phyloP scores from a whole-genome alignment of 1,140 invertebrate genomes.

The Protaetia brevitarsis region DNA sequence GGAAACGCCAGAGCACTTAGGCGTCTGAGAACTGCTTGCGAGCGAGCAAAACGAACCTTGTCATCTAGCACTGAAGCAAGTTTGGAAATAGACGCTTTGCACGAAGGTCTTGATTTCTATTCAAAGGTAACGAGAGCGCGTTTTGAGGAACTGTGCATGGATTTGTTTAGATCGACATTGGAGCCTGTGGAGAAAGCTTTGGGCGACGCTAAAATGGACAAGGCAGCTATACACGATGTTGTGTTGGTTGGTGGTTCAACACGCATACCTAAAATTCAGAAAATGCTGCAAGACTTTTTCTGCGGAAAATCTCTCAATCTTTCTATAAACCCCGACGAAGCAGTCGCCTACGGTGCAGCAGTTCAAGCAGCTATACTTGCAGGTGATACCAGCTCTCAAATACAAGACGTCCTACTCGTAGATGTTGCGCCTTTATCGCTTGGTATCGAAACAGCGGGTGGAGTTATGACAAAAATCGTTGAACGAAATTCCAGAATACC shows the following conservation, averaged over 20 bases:
- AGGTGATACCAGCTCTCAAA: slow-evolving; percentile 64
- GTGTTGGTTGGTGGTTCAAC: slow-evolving; percentile 63
- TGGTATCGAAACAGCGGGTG: slow-evolving; percentile 68
- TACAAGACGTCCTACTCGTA: slow-evolving; percentile 73
- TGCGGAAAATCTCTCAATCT: slow-evolving; percentile 64
- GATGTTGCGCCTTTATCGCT: slow-evolving; percentile 71
- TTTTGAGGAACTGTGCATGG: slow-evolving; percentile 84
- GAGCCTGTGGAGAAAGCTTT: slow-evolving; percentile 71
- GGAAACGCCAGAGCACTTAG: slow-evolving; percentile 73
- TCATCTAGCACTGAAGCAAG: slow-evolving; percentile 67
- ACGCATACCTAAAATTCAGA: slow-evolving; percentile 65
- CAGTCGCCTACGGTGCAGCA: slow-evolving; percentile 68
- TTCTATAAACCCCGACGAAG: slow-evolving; percentile 79
- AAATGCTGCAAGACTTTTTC: slow-evolving; percentile 64
- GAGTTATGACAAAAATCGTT: slow-evolving; percentile 64
- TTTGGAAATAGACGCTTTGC: slow-evolving; percentile 72
- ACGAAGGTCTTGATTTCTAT: slow-evolving; percentile 81
- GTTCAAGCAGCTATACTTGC: slow-evolving; percentile 74
- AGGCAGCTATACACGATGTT: slow-evolving; percentile 62
- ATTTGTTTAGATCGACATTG: slow-evolving; percentile 70
- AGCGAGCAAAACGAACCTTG: slow-evolving; percentile 66
- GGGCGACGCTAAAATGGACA: slow-evolving; percentile 73
- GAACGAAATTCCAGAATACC: slow-evolving; percentile 69
- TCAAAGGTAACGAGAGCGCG: slow-evolving; percentile 79
- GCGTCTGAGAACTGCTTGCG: slow-evolving; percentile 71